These are phyloP conservation scores for Phodopus roborovskii DNA, from an alignment of 2,113 vertebrate genomes.

Conservation along the genomic window DNA sequence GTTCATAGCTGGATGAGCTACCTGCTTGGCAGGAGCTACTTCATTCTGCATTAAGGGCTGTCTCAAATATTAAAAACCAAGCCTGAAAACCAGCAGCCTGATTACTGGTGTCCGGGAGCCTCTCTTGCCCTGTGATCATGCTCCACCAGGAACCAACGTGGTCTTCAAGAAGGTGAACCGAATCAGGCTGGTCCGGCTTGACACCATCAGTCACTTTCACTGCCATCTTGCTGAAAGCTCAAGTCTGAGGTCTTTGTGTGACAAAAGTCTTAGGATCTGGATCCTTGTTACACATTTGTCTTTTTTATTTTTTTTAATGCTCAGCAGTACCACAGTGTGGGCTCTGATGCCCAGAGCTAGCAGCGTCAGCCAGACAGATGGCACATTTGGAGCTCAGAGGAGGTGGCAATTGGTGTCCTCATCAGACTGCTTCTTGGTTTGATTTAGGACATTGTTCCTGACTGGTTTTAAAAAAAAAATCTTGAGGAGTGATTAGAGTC, in stretches of 20 bases:
- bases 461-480: conserved; percentile 39
- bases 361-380: background rate
- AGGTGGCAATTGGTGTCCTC: conserved; percentile 16
- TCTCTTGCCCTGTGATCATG: conserved; percentile 5
- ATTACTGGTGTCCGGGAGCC: background rate
- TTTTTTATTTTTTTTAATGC: background rate
- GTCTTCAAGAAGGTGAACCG: background rate
- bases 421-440: conserved; percentile 38
- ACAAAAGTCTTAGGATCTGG: background rate
- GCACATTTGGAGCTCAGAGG: conserved; percentile 34
- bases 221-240: background rate
- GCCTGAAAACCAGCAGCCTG: conserved; percentile 33
- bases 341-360: background rate
- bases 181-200: background rate
- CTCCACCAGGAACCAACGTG: conserved; percentile 10
- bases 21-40: conserved; percentile 18
- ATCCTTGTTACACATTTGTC: background rate
- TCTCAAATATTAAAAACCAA: conserved; percentile 38
- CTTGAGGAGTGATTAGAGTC: conserved; percentile 32
- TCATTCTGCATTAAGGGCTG: conserved; percentile 28
- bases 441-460: conserved; percentile 31
- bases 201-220: background rate
- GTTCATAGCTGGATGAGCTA: conserved; percentile 63
- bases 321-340: background rate
- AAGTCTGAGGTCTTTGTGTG: background rate